Base-by-base conservation (phyloP, 1,140 invertebrate genomes). In the Neotoxoptera formosana region DNA sequence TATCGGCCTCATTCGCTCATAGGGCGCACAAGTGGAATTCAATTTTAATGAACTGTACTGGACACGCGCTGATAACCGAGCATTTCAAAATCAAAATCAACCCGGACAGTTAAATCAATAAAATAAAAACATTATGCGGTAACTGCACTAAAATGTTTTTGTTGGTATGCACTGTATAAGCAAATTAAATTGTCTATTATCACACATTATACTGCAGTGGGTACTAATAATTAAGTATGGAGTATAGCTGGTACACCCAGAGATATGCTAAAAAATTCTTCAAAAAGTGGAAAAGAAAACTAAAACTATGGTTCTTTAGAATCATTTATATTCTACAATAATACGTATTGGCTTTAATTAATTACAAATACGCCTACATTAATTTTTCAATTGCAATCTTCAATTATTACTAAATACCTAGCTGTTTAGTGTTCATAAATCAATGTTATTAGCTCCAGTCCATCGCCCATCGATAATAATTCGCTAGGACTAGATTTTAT, bases 1-100 rank as follows among this genome's bases (percentile, higher is more conserved):
- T 92, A 76, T 92, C 47, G 91, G 91, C 91, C 91, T 92, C 91
- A 83, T 92, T 92, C n/a, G n/a, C 21, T 81, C 34, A 23, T 92
- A 76, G 91, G 47, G 45, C 51, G 23, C 30, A 91, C 30, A 21
- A 91, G 60, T 91, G 67, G 41, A 91, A 76, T 91, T 91, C 20
- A 30, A 91, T 47, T 90, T 90, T 36, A 23, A 23, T 47, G 56
- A 25, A 41, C n/a, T 53, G 23, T 11, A 8, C 34, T 56, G 88
- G 34, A 48, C 30, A 34, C 30, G n/a, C 17, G 30, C 17, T 48
- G 25, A 48, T 76, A 76, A n/a, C 60, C 14, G 2, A 87, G 36
- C 25, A 87, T 30, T 87, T 47, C 4, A n/a, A 47, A 9, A 51
- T 17, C 7, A 48, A 1, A 20, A 14, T 76, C 60, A 88, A 88